phyloP scores from a whole-genome alignment of 2,888 invertebrate species.

The Mechanitis messenoides region DNA sequence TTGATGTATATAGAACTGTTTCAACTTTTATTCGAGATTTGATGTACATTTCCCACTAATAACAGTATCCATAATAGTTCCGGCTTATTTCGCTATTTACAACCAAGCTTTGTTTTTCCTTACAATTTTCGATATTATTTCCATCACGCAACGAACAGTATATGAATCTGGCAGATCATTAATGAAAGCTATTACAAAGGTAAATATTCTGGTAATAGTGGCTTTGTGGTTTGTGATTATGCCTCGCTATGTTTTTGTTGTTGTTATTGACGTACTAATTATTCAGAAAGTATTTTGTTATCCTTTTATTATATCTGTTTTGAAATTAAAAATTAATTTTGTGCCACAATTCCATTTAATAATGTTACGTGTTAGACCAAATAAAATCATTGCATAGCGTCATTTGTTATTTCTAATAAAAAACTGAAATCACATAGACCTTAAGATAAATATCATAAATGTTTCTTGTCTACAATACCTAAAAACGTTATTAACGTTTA shows the following conservation, averaged over 20 bases:
- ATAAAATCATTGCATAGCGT: no score
- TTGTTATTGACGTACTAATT: constrained; percentile 2
- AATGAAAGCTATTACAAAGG: constrained; percentile 15
- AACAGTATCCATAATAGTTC: constrained; percentile 24
- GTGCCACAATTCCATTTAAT: no score
- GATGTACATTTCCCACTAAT: constrained; percentile 25
- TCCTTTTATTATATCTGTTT: neutral
- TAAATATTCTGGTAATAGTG: constrained; percentile 2
- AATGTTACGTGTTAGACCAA: no score
- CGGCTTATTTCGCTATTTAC: constrained; percentile 26
- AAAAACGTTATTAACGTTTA: neutral
- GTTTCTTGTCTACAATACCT: no score
- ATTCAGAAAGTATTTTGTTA: neutral
- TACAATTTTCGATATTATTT: constrained; percentile 16
- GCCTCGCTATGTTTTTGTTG: neutral
- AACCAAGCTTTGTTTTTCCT: constrained; percentile 20
- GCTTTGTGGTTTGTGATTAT: constrained; percentile 6
- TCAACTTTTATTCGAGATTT: constrained; percentile 19
- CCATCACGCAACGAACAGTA: constrained; percentile 19
- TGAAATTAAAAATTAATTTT: no score
- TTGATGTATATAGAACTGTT: constrained; percentile 8
- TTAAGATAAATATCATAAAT: no score
- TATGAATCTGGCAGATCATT: constrained; percentile 17
- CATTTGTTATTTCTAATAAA: no score
- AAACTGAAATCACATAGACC: no score